Conservation (phyloP, 2,888 invertebrate genomes). For the Drosophila suboccidentalis region DNA sequence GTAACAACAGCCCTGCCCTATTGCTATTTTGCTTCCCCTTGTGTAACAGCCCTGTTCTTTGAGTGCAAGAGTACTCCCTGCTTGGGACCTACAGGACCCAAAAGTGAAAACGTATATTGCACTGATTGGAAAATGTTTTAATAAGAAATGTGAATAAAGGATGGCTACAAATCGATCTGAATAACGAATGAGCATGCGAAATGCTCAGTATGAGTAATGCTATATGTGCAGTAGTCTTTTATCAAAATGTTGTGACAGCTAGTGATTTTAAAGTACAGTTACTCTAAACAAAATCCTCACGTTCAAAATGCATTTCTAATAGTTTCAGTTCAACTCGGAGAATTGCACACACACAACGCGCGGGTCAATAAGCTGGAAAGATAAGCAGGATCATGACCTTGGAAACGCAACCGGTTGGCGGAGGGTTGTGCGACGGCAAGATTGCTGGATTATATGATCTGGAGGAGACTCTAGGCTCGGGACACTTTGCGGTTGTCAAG, state of each 20-base stretch:
- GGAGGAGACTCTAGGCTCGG: conserved; percentile 98
- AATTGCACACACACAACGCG: conserved; percentile 29
- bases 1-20: conserved; percentile 72
- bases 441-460: conserved; percentile 99
- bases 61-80: conserved; percentile 41
- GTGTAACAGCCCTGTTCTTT: conserved; percentile 69
- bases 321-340: conserved; percentile 38
- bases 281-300: conserved; percentile 10
- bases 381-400: conserved; percentile 69
- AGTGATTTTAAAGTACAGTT: conserved; percentile 37
- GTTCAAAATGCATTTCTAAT: conserved; percentile 48
- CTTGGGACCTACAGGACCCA: conserved; percentile 40
- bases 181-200: neutral
- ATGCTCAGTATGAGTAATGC: conserved; percentile 18
- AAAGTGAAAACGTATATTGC: conserved; percentile 47
- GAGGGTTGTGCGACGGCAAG: conserved; percentile 88
- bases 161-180: neutral
- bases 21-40: conserved; percentile 52
- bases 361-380: conserved; percentile 31
- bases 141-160: conserved; percentile 22
- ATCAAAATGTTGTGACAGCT: conserved; percentile 6
- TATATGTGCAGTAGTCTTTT: conserved; percentile 23
- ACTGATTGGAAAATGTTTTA: conserved; percentile 29
- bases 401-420: conserved; percentile 77
- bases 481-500: conserved; percentile 99